A percentile compares a stretch with the other conserved stretches of the same genome.
Evolutionary conservation across 2,888 invertebrate species (phyloP).

Genomic region (Prosapia bicincta): DNA sequence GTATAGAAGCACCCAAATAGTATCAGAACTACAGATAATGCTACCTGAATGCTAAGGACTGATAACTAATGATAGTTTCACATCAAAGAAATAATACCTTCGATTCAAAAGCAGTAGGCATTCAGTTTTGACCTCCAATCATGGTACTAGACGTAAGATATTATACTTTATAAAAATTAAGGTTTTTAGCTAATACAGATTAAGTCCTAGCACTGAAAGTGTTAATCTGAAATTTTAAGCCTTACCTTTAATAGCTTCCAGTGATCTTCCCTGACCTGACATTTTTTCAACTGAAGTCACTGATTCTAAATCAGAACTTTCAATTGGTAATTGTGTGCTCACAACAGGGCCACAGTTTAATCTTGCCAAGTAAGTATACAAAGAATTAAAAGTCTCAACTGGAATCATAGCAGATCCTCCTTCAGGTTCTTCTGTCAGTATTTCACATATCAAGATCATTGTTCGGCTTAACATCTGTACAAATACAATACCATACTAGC

Average conservation of each 20-base stretch:
- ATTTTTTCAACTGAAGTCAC: neutral
- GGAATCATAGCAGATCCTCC: constrained; percentile 76
- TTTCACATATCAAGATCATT: constrained; percentile 76
- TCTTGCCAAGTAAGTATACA: constrained; percentile 50
- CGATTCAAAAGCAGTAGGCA: too few relatives aligned
- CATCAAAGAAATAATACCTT: too few relatives aligned
- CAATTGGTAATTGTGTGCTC: neutral
- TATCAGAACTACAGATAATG: too few relatives aligned
- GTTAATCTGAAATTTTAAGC: neutral
- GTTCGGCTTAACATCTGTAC: constrained; percentile 68
- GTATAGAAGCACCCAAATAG: too few relatives aligned
- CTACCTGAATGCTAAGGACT: too few relatives aligned
- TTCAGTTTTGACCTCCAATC: too few relatives aligned
- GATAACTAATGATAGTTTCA: too few relatives aligned
- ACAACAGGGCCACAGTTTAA: constrained; percentile 47
- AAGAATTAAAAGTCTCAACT: constrained; percentile 56
- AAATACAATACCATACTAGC: too few relatives aligned
- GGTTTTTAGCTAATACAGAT: too few relatives aligned
- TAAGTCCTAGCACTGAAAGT: too few relatives aligned
- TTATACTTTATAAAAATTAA: too few relatives aligned
- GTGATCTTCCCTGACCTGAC: neutral
- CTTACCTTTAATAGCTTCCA: neutral
- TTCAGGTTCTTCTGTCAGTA: constrained; percentile 77
- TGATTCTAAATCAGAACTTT: neutral
- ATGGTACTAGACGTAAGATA: too few relatives aligned